Conservation (phyloP, 2,888 invertebrate genomes). For the Alsophila aescularia region DNA sequence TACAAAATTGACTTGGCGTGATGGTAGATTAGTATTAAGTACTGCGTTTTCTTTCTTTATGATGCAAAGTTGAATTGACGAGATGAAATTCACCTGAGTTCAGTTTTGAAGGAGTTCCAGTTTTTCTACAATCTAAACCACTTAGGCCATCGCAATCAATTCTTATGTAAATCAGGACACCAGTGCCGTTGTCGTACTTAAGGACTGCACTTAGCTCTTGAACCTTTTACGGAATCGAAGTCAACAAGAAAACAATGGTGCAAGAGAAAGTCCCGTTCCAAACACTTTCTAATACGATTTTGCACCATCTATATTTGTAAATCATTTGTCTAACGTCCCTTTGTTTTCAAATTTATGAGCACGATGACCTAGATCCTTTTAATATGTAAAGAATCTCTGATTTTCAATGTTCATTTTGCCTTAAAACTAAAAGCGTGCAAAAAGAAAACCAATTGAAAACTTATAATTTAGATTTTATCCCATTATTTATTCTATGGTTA, state of each 20-base stretch:
- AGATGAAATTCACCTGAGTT: no score
- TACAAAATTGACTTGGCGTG: no score
- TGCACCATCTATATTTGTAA: slow-evolving; percentile 30
- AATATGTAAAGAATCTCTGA: neutral
- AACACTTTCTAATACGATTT: slow-evolving; percentile 38
- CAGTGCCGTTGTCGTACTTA: slow-evolving; percentile 16
- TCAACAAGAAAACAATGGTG: slow-evolving; percentile 35
- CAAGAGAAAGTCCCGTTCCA: slow-evolving; percentile 36
- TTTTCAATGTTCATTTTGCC: no score
- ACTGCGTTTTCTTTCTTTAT: no score
- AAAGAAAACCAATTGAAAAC: no score
- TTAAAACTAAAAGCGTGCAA: no score
- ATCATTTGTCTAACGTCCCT: slow-evolving; percentile 19
- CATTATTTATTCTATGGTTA: no score
- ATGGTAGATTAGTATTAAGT: no score
- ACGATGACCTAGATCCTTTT: slow-evolving; percentile 18
- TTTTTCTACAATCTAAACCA: slow-evolving; percentile 7
- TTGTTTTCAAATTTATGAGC: slow-evolving; percentile 24
- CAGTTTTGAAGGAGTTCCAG: no score
- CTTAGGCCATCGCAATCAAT: slow-evolving; percentile 3
- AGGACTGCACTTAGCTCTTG: slow-evolving; percentile 17
- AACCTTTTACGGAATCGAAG: slow-evolving; percentile 31
- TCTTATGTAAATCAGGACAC: slow-evolving; percentile 17
- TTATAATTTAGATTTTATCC: no score
- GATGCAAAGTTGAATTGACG: no score